Base-by-base conservation (phyloP, 2,113 vertebrate species). In the Heloderma charlesbogerti region DNA sequence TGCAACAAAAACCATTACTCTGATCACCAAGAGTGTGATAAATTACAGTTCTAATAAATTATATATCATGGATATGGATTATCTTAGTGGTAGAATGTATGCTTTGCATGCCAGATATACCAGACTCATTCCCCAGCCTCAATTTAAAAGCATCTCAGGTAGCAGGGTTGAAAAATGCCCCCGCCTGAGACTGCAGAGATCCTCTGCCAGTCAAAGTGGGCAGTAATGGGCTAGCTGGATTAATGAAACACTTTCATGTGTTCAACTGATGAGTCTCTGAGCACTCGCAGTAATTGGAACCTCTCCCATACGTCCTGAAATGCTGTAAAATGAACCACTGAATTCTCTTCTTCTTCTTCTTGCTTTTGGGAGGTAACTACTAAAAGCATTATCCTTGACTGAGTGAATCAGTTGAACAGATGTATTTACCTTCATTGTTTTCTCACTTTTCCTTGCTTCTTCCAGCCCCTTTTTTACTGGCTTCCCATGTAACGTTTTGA, bases 261-360 rank as follows among this genome's bases (percentile, higher is more conserved):
- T 77, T 80, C 27, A 31, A 34, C 27, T n/a, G 18, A 16, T 34
- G 34, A 57, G 79, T 18, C 34, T 1, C 31, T n/a, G 29, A 63
- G 8, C 34, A 60, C 57, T 1, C 9, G 5, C 12, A 66, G 60
- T 4, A 79, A 40, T 69, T 3, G 15, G 0, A 60, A 85, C 74
- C 1, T 90, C 40, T 69, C 0, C 0, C 63, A 63, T 4, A 78
- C 82, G 80, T 69, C 84, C 54, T 25, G 77, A 87, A 91, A 54
- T 1, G 51, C 12, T 43, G 12, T 34, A 79, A 57, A 0, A 6
- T 48, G 75, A 43, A 92, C 40, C 82, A 89, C 95, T 97, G 97
- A 97, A 97, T 97, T 97, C 96, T 97, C 92, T 51, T 86, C 71
- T 95, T 86, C 71, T 95, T 93, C 95, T 94, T 94, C 84, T 93